These are phyloP conservation scores for Epirrita christyi DNA, from an alignment of 2,888 invertebrate genomes.

Conservation along the genomic window DNA sequence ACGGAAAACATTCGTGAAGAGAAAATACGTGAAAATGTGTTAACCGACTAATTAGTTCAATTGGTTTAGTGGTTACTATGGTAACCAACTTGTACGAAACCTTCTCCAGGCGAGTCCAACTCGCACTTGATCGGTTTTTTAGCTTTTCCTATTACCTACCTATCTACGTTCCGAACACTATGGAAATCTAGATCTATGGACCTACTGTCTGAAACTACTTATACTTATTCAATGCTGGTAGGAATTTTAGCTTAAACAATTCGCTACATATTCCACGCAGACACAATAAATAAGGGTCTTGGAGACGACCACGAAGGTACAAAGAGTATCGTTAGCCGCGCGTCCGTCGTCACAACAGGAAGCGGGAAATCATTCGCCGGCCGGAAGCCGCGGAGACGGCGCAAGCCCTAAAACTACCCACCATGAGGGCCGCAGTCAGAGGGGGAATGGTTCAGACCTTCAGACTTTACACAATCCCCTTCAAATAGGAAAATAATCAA, in stretches of 20 bases:
- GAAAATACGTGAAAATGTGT: no score
- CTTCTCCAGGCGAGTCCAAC: no score
- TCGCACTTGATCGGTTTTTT: no score
- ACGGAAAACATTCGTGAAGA: no score
- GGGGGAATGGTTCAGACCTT: not conserved
- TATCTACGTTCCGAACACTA: no score
- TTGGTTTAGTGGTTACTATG: no score
- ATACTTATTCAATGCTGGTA: not conserved
- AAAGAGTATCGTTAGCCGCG: constrained; percentile 63
- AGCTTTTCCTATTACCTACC: no score
- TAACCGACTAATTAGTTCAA: no score
- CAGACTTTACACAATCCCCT: no score
- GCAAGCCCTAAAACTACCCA: constrained; percentile 60
- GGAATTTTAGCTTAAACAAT: constrained; percentile 22
- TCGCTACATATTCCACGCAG: constrained; percentile 37
- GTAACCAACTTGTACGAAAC: no score
- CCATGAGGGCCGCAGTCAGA: constrained; percentile 41
- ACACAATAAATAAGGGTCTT: constrained; percentile 62
- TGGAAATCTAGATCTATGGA: no score
- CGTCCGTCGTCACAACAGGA: constrained; percentile 62
- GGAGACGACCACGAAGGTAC: constrained; percentile 50
- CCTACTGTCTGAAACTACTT: constrained; percentile 11
- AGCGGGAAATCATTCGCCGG: constrained; percentile 73
- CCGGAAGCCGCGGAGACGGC: constrained; percentile 70
- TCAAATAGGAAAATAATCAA: not conserved